Evolutionary conservation across 2,888 invertebrate species (phyloP).

Genomic region (Nephrotoma flavescens): DNA sequence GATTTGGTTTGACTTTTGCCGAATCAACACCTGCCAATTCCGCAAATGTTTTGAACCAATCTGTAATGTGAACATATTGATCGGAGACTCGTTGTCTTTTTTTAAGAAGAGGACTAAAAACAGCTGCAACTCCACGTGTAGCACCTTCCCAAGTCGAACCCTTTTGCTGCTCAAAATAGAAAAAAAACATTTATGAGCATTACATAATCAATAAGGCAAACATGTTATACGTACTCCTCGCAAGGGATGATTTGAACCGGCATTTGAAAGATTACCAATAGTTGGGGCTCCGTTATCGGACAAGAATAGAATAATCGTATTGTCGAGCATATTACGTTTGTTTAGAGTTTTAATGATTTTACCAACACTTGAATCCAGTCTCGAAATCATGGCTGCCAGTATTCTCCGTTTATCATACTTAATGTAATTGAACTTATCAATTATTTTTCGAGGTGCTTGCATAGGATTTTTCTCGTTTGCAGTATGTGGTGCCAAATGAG

Average conservation of each 20-base stretch:
- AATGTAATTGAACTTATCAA: conserved; percentile 52
- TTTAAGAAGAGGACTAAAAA: conserved; percentile 53
- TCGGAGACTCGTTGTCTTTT: conserved; percentile 39
- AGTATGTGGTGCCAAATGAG: conserved; percentile 67
- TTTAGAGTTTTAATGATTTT: conserved; percentile 53
- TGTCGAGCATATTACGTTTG: conserved; percentile 51
- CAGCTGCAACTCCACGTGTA: conserved; percentile 55
- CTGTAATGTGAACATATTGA: conserved; percentile 56
- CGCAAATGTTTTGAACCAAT: conserved; percentile 31
- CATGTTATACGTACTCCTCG: conserved; percentile 40
- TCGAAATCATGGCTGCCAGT: conserved; percentile 67
- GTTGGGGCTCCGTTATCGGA: conserved; percentile 83
- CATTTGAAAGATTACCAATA: conserved; percentile 51
- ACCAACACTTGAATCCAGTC: conserved; percentile 74
- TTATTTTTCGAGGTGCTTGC: conserved; percentile 57
- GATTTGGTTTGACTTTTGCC: conserved; percentile 17
- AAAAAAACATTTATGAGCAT: too few relatives aligned
- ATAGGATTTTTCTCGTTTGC: conserved; percentile 50
- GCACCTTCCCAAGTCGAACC: conserved; percentile 75
- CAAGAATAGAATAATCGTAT: conserved; percentile 71
- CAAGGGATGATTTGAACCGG: conserved; percentile 63
- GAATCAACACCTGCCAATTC: conserved; percentile 22
- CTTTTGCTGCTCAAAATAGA: conserved; percentile 33
- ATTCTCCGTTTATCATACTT: conserved; percentile 45
- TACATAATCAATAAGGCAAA: too few relatives aligned